phyloP scores from a whole-genome alignment of 1,140 invertebrate species.

The Apis mellifera region Amel_HAv3.1 CM009936.2:7509001-7509500 shows the following conservation, averaged over 20 bases:
- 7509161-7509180: too few relatives aligned
- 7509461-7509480: slow-evolving; percentile 77
- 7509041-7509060: too few relatives aligned
- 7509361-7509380: slow-evolving; percentile 87
- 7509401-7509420: slow-evolving; percentile 90
- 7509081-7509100: too few relatives aligned
- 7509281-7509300: not conserved
- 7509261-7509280: not conserved
- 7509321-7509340: not conserved
- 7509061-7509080: too few relatives aligned
- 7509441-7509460: slow-evolving; percentile 79
- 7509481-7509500: slow-evolving; percentile 73
- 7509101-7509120: too few relatives aligned
- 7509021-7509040: not conserved
- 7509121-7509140: too few relatives aligned
- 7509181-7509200: too few relatives aligned
- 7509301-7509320: not conserved
- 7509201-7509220: too few relatives aligned
- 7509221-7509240: not conserved
- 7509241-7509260: not conserved
- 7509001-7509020: too few relatives aligned
- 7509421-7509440: slow-evolving; percentile 86
- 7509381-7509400: slow-evolving; percentile 87
- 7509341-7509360: not conserved
- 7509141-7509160: too few relatives aligned